These are phyloP conservation scores for Astyanax mexicanus DNA, from an alignment of 2,797 vertebrate genomes.

Conservation along the genomic window DNA sequence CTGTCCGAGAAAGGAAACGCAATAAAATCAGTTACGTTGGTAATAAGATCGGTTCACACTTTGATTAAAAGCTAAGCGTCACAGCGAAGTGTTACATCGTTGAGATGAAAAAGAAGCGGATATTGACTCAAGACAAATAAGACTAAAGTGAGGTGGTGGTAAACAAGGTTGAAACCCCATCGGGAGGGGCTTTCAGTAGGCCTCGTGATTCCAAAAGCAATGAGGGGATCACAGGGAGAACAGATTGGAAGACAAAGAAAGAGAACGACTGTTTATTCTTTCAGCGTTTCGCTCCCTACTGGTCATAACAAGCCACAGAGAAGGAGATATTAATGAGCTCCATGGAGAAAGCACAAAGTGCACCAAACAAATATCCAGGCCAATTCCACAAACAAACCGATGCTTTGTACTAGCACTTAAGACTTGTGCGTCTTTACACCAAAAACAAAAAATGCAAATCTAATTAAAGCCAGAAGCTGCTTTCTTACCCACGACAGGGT, in stretches of 20 bases:
- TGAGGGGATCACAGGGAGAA: not conserved
- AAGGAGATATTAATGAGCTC: conserved; percentile 32
- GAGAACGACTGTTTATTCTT: not conserved
- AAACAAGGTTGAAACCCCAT: not conserved
- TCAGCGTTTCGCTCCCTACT: conserved; percentile 12
- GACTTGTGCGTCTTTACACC: not conserved
- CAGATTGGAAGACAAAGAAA: not conserved
- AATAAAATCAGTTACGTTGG: conserved; percentile 25
- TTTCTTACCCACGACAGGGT: conserved; percentile 8
- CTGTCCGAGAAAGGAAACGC: conserved; percentile 28
- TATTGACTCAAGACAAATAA: conserved; percentile 6
- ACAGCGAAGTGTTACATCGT: not conserved
- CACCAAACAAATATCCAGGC: not conserved
- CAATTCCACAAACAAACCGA: conserved; percentile 31
- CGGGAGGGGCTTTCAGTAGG: not conserved
- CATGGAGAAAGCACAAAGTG: conserved; percentile 17
- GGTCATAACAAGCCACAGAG: conserved; percentile 10
- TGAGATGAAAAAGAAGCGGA: not conserved
- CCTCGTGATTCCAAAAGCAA: not conserved
- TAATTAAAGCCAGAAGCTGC: conserved; percentile 36
- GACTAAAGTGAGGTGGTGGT: conserved; percentile 4
- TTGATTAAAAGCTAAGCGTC: conserved; percentile 8
- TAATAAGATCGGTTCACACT: conserved; percentile 11
- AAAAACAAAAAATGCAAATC: conserved; percentile 25
- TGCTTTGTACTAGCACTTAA: conserved; percentile 19